Conservation (phyloP, 2,797 vertebrate genomes). For the Alauda arvensis region DNA sequence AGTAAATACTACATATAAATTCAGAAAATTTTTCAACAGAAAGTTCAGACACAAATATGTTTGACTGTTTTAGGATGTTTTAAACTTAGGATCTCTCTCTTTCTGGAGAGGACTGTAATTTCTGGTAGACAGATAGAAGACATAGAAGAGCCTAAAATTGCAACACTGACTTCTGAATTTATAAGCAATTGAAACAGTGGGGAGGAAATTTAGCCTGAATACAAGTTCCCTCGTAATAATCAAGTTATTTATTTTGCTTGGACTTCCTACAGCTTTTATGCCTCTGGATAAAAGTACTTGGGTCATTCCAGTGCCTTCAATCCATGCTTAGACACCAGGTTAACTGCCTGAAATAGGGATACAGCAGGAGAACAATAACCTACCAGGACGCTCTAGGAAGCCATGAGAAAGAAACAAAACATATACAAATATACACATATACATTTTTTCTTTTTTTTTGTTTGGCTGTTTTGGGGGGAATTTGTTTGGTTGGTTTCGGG, state of each 20-base stretch:
- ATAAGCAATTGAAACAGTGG: not conserved
- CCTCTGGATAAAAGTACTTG: not conserved
- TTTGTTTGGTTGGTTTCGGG: not conserved
- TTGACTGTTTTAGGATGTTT: not conserved
- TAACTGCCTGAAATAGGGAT: not conserved
- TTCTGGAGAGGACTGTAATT: not conserved
- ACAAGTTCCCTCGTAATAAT: not conserved
- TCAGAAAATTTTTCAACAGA: not conserved
- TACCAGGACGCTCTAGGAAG: not conserved
- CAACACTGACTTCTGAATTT: not conserved
- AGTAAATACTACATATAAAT: not conserved
- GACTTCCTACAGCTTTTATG: not conserved
- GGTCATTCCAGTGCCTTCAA: not conserved
- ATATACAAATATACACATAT: not conserved
- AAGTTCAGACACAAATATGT: rapidly evolving
- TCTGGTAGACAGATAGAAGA: not conserved
- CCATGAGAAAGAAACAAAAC: rapidly evolving
- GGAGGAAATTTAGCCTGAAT: not conserved
- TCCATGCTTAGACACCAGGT: rapidly evolving
- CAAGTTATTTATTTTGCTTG: not conserved
- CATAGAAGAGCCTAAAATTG: not conserved
- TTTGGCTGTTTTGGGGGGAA: rapidly evolving
- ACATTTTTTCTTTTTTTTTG: no score
- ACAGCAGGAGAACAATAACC: not conserved
- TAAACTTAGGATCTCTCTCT: not conserved